Percentiles rank a stretch among this genome's conserved stretches.
These are phyloP conservation scores for Hoplodrina ambigua DNA, from an alignment of 2,888 invertebrate genomes.

Conservation along the genomic window DNA sequence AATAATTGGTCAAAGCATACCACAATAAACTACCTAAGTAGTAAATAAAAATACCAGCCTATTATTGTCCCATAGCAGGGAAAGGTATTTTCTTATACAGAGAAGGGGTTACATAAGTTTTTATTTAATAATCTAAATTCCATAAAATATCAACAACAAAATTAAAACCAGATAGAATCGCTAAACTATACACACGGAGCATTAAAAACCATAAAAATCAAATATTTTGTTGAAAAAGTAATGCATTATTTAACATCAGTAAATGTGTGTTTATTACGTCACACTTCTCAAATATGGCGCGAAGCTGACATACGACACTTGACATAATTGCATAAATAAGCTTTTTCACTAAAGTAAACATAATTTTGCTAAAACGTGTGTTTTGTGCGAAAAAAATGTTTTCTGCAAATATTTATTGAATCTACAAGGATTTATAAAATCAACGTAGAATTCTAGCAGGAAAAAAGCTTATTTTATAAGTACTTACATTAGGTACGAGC, in stretches of 20 bases:
- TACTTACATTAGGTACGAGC: background rate
- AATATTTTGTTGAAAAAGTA: conserved; percentile 34
- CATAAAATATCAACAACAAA: background rate
- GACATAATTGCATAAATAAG: conserved; percentile 27
- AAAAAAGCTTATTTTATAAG: background rate
- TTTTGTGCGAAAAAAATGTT: conserved; percentile 10
- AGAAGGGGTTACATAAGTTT: too few species aligned
- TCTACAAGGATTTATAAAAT: background rate
- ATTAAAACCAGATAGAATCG: conserved; percentile 1
- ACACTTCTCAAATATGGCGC: conserved; percentile 40
- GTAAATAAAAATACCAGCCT: too few species aligned
- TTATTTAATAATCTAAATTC: too few species aligned
- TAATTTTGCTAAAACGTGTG: background rate
- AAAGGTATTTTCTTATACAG: too few species aligned
- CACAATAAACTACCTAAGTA: too few species aligned
- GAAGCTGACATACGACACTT: conserved; percentile 28
- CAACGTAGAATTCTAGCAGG: background rate
- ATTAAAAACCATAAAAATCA: conserved; percentile 13
- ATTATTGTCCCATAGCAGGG: too few species aligned
- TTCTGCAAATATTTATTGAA: conserved; percentile 36
- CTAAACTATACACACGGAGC: background rate
- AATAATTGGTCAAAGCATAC: too few species aligned
- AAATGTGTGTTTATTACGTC: conserved; percentile 36
- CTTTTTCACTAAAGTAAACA: conserved; percentile 27
- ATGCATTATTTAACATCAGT: conserved; percentile 45